A percentile compares a stretch with the other conserved stretches of the same genome.
phyloP scores from a whole-genome alignment of 2,113 vertebrate genomes.

The Riparia riparia region DNA sequence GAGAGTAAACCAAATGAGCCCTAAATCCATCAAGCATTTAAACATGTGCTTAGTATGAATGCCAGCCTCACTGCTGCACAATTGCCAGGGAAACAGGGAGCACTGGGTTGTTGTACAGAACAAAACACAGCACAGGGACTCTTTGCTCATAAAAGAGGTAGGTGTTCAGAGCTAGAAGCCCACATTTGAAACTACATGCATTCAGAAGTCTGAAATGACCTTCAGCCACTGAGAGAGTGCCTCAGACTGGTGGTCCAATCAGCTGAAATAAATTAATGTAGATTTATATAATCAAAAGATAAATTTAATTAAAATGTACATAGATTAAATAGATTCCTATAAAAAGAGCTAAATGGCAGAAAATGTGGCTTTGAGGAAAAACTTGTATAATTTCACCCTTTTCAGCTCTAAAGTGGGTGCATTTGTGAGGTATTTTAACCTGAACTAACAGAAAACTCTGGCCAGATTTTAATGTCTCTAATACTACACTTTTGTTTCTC shows the following conservation, averaged over 20 bases:
- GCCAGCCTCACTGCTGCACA: background rate
- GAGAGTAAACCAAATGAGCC: background rate
- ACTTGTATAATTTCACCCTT: background rate
- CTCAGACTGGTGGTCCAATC: background rate
- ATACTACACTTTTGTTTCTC: background rate
- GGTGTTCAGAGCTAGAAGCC: background rate
- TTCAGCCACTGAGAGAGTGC: background rate
- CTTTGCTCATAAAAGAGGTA: background rate
- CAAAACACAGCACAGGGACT: background rate
- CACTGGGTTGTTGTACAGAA: background rate
- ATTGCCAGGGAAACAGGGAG: background rate
- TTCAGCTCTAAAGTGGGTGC: background rate
- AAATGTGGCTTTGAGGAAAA: background rate
- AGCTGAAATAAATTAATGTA: background rate
- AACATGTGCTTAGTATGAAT: background rate
- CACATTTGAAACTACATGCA: background rate
- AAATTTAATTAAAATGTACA: background rate
- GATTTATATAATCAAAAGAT: background rate
- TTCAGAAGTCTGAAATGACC: background rate
- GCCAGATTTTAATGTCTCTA: background rate
- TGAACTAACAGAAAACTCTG: background rate
- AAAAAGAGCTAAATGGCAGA: background rate
- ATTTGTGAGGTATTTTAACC: background rate
- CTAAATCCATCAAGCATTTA: background rate
- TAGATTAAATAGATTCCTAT: background rate